Percentiles rank a stretch among this genome's conserved stretches.
These are phyloP conservation scores for Darevskia mixta DNA, from an alignment of 2,797 vertebrate genomes.

Conservation along the genomic window DNA sequence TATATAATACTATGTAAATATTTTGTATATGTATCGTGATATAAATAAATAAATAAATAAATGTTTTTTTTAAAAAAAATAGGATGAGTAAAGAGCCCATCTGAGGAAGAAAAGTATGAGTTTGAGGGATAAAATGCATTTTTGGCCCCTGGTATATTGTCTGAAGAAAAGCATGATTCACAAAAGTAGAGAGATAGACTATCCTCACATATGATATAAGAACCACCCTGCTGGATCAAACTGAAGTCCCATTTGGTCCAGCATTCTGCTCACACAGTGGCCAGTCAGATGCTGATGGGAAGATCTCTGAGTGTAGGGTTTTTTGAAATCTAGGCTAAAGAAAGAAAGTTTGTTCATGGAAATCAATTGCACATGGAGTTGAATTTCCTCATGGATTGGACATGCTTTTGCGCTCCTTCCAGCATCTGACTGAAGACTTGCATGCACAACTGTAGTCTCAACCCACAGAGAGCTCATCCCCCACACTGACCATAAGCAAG, in stretches of 20 bases:
- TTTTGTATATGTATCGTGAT: too few species aligned
- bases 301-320: neutral
- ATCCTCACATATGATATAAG: too few species aligned
- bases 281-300: too few species aligned
- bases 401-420: neutral
- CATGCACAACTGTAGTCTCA: neutral
- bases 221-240: neutral
- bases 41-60: too few species aligned
- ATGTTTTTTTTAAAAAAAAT: too few species aligned
- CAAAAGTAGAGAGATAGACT: too few species aligned
- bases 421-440: neutral
- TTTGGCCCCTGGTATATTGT: neutral
- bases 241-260: too few species aligned
- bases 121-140: neutral
- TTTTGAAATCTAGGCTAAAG: neutral
- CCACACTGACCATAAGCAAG: neutral
- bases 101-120: neutral
- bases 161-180: too few species aligned
- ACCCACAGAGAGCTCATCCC: neutral
- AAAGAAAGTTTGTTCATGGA: neutral
- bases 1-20: too few species aligned
- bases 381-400: neutral
- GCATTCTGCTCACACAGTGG: neutral
- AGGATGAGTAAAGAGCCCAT: neutral
- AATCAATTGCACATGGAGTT: neutral